phyloP scores from a whole-genome alignment of 2,888 invertebrate genomes.

The Phania funesta region DNA sequence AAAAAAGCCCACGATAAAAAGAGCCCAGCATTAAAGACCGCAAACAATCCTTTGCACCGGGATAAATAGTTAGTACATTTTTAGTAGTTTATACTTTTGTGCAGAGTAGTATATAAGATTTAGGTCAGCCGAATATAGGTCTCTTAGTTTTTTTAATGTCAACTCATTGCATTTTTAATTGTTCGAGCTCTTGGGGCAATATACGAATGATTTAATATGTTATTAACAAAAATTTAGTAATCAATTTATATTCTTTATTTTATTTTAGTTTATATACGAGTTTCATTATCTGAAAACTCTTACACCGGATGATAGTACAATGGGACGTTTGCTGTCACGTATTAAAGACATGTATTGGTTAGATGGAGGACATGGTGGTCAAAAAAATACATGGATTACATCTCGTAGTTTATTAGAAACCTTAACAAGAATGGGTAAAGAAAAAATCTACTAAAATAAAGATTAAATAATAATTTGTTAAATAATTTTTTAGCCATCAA shows the following conservation, averaged over 20 bases:
- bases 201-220: too few species aligned
- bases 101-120: too few species aligned
- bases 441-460: background rate
- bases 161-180: too few species aligned
- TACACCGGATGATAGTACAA: conserved; percentile 84
- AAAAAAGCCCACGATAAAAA: too few species aligned
- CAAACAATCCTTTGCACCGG: too few species aligned
- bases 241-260: conserved; percentile 11
- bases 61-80: too few species aligned
- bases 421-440: conserved; percentile 85
- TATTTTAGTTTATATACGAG: conserved; percentile 87
- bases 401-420: conserved; percentile 87
- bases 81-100: too few species aligned
- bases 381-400: conserved; percentile 93
- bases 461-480: background rate
- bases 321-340: conserved; percentile 84
- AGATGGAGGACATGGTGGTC: conserved; percentile 95
- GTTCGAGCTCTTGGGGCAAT: too few species aligned
- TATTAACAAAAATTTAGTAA: background rate
- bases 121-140: too few species aligned
- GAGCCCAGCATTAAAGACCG: too few species aligned
- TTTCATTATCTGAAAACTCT: conserved; percentile 87
- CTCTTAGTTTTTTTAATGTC: too few species aligned
- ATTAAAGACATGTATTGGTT: conserved; percentile 92
- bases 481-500: conserved; percentile 82